These are phyloP conservation scores for Cheiracanthium punctorium DNA, from an alignment of 2,888 invertebrate species.

Conservation along the genomic window DNA sequence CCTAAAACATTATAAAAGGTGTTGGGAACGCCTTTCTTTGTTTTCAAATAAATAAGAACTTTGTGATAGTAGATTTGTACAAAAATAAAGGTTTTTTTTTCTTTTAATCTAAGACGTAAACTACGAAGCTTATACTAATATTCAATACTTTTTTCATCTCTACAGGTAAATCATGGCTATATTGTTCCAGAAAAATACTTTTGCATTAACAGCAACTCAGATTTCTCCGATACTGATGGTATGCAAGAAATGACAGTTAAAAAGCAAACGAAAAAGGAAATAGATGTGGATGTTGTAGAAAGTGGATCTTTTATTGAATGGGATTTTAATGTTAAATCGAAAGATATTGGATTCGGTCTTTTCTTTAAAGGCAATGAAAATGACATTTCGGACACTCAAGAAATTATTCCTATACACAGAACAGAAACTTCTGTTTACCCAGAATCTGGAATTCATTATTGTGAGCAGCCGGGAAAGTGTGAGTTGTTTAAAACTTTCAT, in stretches of 20 bases:
- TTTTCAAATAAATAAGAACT: too few species aligned
- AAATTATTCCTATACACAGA: constrained; percentile 25
- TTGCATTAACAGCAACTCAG: background rate
- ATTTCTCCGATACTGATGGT: background rate
- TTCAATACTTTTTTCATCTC: too few species aligned
- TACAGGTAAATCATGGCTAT: constrained; percentile 24
- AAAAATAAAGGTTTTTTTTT: too few species aligned
- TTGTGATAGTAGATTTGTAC: too few species aligned
- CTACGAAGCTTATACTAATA: too few species aligned
- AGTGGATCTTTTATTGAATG: constrained; percentile 20
- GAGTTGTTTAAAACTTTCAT: too few species aligned
- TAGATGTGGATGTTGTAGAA: constrained; percentile 16
- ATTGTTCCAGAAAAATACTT: constrained; percentile 16
- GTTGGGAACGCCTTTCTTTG: too few species aligned
- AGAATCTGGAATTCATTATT: too few species aligned
- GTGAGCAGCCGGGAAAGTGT: too few species aligned
- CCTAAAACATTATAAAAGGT: too few species aligned
- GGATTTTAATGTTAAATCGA: constrained; percentile 24
- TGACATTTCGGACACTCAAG: background rate
- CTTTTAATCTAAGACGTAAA: too few species aligned
- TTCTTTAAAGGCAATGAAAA: background rate
- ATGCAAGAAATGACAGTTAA: background rate
- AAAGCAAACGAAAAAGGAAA: background rate
- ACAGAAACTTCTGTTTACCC: too few species aligned
- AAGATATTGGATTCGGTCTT: constrained; percentile 44